Conservation (phyloP, 2,888 invertebrate species). For the Folsomia candida region DNA sequence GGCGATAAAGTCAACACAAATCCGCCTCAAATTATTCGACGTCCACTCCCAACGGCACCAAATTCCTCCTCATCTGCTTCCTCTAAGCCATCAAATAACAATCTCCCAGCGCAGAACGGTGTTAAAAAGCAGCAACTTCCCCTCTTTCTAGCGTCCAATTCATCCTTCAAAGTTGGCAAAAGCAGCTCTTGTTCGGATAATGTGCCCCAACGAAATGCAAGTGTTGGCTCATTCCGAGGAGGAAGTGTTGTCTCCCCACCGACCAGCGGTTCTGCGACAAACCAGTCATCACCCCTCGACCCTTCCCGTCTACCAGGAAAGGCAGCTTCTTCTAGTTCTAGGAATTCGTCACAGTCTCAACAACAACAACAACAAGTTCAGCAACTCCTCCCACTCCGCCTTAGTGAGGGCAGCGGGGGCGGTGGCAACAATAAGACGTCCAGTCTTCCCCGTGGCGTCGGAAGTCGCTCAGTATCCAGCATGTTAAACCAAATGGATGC, state of each 20-base stretch:
- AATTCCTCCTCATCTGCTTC: constrained; percentile 33
- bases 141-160: constrained; percentile 71
- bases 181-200: constrained; percentile 9
- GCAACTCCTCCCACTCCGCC: constrained; percentile 47
- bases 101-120: constrained; percentile 33
- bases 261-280: background rate
- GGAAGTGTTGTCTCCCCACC: background rate
- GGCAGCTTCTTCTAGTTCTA: background rate
- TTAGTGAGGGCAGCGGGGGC: constrained; percentile 42
- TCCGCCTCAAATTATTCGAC: constrained; percentile 54
- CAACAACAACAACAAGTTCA: constrained; percentile 31
- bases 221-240: background rate
- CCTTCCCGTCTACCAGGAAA: background rate
- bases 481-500: constrained; percentile 39
- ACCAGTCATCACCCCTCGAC: background rate
- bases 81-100: constrained; percentile 36
- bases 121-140: constrained; percentile 78
- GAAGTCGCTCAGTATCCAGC: constrained; percentile 45
- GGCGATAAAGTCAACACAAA: constrained; percentile 33
- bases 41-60: constrained; percentile 36
- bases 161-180: constrained; percentile 34
- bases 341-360: background rate
- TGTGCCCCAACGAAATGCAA: background rate
- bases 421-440: constrained; percentile 38
- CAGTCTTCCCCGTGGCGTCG: constrained; percentile 48